Evolutionary conservation across 35 echinoderm and acorn worm genomes (phyloP).

Genomic region (Hemicentrotus pulcherrimus): DNA sequence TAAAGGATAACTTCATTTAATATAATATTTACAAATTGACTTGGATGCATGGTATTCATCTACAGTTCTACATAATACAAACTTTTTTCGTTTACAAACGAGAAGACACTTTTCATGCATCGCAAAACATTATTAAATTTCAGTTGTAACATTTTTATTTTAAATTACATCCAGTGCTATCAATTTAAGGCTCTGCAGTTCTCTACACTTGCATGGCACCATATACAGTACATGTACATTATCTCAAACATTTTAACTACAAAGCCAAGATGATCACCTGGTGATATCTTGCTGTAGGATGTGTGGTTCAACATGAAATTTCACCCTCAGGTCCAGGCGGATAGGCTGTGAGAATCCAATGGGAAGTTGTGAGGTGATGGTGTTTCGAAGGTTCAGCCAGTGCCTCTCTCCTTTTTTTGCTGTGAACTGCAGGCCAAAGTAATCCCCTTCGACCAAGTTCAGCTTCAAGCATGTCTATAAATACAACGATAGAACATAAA

Average conservation of each 20-base stretch:
- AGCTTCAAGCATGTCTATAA: slow-evolving; percentile 46
- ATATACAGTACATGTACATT: no score
- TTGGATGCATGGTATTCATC: no score
- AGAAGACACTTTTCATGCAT: no score
- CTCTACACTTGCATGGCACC: no score
- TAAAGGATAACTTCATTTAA: no score
- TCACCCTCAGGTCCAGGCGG: slow-evolving; percentile 73
- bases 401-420: slow-evolving; percentile 71
- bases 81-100: no score
- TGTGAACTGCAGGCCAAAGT: slow-evolving; percentile 86
- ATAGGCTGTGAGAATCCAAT: slow-evolving; percentile 51
- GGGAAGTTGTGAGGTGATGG: slow-evolving; percentile 77
- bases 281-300: slow-evolving; percentile 78
- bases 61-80: no score
- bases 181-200: no score
- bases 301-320: slow-evolving; percentile 88
- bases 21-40: no score
- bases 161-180: no score
- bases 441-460: slow-evolving; percentile 79
- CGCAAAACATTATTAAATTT: no score
- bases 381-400: slow-evolving; percentile 89
- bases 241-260: neutral
- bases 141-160: no score
- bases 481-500: neutral
- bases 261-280: slow-evolving; percentile 52